These are phyloP conservation scores for Trachymyrmex septentrionalis DNA, from an alignment of 1,140 invertebrate species.

Conservation along the genomic window DNA sequence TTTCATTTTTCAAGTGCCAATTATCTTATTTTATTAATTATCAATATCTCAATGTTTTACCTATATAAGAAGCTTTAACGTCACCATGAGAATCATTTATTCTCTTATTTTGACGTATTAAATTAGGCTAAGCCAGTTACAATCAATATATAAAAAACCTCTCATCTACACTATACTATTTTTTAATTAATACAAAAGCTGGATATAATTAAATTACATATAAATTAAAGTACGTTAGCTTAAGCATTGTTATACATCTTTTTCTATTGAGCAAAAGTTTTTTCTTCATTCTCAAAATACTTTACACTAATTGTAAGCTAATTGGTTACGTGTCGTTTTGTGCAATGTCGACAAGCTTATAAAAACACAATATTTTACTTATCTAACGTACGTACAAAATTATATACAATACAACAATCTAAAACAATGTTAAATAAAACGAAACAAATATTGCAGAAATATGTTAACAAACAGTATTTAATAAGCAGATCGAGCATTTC, in stretches of 20 bases:
- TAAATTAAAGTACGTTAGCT: slow-evolving; percentile 46
- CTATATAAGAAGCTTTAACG: slow-evolving; percentile 15
- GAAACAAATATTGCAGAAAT: slow-evolving; percentile 19
- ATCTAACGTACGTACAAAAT: slow-evolving; percentile 18
- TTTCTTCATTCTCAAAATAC: slow-evolving; percentile 7
- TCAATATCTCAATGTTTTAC: slow-evolving; percentile 1
- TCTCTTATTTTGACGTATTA: slow-evolving; percentile 18
- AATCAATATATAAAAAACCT: slow-evolving; percentile 12
- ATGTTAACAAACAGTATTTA: slow-evolving; percentile 18
- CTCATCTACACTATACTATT: not conserved
- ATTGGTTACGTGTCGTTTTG: slow-evolving; percentile 28
- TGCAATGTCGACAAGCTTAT: slow-evolving; percentile 32
- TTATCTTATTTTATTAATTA: slow-evolving; percentile 16
- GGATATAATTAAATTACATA: not conserved
- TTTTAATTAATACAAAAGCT: slow-evolving; percentile 36
- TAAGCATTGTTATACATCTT: slow-evolving; percentile 24
- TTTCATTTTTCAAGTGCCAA: slow-evolving; percentile 18
- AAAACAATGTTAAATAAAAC: slow-evolving; percentile 35
- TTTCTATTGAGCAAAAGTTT: slow-evolving; percentile 44
- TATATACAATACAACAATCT: slow-evolving; percentile 31
- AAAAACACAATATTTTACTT: not conserved
- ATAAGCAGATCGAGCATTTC: slow-evolving; percentile 32
- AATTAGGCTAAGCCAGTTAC: slow-evolving; percentile 24
- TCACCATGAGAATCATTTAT: not conserved
- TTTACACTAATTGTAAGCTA: slow-evolving; percentile 13